phyloP scores from a whole-genome alignment of 1,140 invertebrate genomes.

The Neodiprion pinetum region DNA sequence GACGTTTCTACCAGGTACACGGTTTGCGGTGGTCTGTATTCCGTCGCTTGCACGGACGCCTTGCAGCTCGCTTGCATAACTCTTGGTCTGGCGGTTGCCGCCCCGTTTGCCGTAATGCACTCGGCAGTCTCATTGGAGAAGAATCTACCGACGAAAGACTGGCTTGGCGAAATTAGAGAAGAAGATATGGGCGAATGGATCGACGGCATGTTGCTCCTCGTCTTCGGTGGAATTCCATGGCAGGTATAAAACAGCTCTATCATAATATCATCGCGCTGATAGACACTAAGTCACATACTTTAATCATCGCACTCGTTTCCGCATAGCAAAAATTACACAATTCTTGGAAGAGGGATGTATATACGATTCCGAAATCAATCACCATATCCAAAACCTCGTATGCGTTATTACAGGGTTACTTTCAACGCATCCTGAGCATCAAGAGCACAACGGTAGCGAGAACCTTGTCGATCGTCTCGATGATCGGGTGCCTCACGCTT shows the following conservation, averaged over 20 bases:
- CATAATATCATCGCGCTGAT: conserved; percentile 8
- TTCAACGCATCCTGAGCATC: conserved; percentile 83
- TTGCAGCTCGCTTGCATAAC: conserved; percentile 82
- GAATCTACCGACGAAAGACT: conserved; percentile 64
- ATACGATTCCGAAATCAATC: neutral
- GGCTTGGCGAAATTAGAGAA: conserved; percentile 70
- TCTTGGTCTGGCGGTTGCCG: conserved; percentile 71
- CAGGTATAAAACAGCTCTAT: conserved; percentile 64
- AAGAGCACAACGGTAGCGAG: conserved; percentile 74
- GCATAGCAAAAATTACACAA: conserved; percentile 12
- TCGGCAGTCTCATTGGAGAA: conserved; percentile 63
- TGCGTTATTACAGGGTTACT: conserved; percentile 72
- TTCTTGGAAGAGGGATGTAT: conserved; percentile 62
- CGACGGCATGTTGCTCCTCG: conserved; percentile 75
- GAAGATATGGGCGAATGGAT: conserved; percentile 70
- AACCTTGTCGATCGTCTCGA: conserved; percentile 76
- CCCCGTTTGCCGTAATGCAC: conserved; percentile 68
- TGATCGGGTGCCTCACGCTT: conserved; percentile 76
- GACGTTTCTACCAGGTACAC: conserved; percentile 66
- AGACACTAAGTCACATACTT: conserved; percentile 21
- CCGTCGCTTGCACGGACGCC: conserved; percentile 83
- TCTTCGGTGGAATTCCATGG: conserved; percentile 87
- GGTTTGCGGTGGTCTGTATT: conserved; percentile 80
- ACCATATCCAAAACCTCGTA: neutral
- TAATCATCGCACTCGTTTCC: conserved; percentile 2